These are phyloP conservation scores for Gymnosoma rotundatum DNA, from an alignment of 2,888 invertebrate genomes.

Conservation along the genomic window DNA sequence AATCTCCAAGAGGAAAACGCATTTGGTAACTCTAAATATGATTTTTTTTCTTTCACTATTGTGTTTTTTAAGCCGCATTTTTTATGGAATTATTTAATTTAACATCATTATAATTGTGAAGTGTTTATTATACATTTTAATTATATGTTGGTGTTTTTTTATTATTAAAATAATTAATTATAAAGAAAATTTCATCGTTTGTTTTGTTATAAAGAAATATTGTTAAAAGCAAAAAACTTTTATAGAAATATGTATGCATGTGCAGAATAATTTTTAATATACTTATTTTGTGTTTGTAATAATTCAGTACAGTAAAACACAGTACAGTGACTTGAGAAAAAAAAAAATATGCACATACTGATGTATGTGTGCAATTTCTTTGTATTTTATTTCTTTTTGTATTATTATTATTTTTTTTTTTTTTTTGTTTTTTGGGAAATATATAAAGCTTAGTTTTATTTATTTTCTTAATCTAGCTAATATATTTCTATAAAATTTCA, in stretches of 20 bases:
- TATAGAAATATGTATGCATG: neutral
- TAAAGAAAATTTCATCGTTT: conserved; percentile 65
- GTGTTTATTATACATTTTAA: conserved; percentile 27
- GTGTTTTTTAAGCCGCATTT: conserved; percentile 62
- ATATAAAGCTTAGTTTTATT: too few relatives aligned
- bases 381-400: too few relatives aligned
- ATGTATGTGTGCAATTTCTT: too few relatives aligned
- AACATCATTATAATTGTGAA: conserved; percentile 43
- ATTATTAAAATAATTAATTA: conserved; percentile 45
- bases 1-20: conserved; percentile 12
- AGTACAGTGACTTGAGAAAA: neutral
- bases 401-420: too few relatives aligned
- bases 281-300: neutral
- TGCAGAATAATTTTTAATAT: neutral
- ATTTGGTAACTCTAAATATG: conserved; percentile 54
- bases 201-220: conserved; percentile 52
- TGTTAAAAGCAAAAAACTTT: neutral
- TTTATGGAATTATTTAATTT: conserved; percentile 15
- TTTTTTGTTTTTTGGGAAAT: too few relatives aligned
- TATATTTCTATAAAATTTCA: too few relatives aligned
- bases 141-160: conserved; percentile 27
- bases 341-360: neutral
- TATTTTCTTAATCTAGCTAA: too few relatives aligned
- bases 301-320: conserved; percentile 34
- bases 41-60: conserved; percentile 19